phyloP scores from a whole-genome alignment of 1,140 invertebrate genomes.

The Formica selysi region DNA sequence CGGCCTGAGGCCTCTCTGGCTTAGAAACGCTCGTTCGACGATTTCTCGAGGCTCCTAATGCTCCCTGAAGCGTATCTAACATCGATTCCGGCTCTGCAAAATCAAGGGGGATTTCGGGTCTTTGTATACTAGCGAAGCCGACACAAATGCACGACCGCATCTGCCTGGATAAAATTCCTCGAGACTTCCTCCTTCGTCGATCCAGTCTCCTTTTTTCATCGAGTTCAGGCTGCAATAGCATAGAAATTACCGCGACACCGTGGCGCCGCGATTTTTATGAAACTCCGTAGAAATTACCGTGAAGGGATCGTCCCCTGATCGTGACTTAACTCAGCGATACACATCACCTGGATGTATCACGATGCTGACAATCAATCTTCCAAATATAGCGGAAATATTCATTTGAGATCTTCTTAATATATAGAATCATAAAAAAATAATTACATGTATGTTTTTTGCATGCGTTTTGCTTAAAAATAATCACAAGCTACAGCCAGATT shows the following conservation, averaged over 20 bases:
- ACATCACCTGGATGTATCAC: not conserved
- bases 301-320: not conserved
- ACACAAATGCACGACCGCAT: conserved; percentile 45
- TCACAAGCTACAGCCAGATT: not conserved
- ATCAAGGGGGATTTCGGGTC: conserved; percentile 64
- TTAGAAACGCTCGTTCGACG: conserved; percentile 70
- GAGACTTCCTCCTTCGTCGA: conserved; percentile 14
- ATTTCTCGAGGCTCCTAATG: conserved; percentile 68
- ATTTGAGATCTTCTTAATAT: not conserved
- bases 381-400: not conserved
- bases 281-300: conserved; percentile 16
- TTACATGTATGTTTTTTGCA: not conserved
- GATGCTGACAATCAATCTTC: not conserved
- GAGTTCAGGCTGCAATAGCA: not conserved
- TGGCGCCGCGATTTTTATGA: conserved; percentile 9
- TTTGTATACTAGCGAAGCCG: conserved; percentile 44
- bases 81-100: conserved; percentile 61
- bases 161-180: conserved; percentile 64
- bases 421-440: not conserved
- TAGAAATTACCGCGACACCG: conserved; percentile 28
- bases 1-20: conserved; percentile 48
- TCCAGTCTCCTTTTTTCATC: not conserved
- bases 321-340: conserved; percentile 18
- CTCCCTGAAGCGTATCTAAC: conserved; percentile 74
- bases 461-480: conserved; percentile 5